These are phyloP conservation scores for Pocillopora verrucosa DNA, from an alignment of 64 coral and sea anemone genomes.

Conservation along the genomic window DNA sequence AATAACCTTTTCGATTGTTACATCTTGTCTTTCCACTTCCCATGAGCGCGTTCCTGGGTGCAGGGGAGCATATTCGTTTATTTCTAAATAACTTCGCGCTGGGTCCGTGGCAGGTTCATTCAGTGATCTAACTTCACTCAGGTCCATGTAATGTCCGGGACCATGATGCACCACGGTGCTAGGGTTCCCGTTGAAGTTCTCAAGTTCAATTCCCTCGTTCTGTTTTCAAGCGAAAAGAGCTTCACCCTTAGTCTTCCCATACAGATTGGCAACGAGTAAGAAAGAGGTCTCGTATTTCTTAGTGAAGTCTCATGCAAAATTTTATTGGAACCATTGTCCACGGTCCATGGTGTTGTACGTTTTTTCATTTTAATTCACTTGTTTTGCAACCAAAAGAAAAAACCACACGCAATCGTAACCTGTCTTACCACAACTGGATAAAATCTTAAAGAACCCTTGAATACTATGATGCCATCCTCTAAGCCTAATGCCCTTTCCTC, in stretches of 20 bases:
- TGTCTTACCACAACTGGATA: too few species aligned
- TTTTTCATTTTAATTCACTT: too few species aligned
- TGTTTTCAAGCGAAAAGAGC: background rate
- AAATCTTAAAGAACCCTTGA: too few species aligned
- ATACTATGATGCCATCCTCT: too few species aligned
- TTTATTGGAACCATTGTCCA: too few species aligned
- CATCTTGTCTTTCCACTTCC: slow-evolving; percentile 38
- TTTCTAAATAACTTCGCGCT: background rate
- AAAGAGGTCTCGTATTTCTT: too few species aligned
- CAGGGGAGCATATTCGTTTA: slow-evolving; percentile 15
- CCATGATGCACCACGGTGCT: background rate
- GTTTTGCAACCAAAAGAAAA: too few species aligned
- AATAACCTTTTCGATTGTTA: slow-evolving; percentile 44
- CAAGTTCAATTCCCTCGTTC: background rate
- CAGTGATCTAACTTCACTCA: background rate
- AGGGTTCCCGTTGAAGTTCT: background rate
- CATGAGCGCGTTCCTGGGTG: slow-evolving; percentile 31
- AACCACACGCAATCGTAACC: too few species aligned
- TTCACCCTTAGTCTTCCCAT: background rate
- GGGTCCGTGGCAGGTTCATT: background rate
- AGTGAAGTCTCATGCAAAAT: too few species aligned
- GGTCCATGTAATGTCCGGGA: background rate
- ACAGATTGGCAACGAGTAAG: background rate
- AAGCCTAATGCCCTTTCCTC: too few species aligned
- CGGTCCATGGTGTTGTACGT: too few species aligned